A percentile compares a stretch with the other conserved stretches of the same genome.
Conservation (phyloP, 2,888 invertebrate genomes). For the Chrysotoxum bicinctum region DNA sequence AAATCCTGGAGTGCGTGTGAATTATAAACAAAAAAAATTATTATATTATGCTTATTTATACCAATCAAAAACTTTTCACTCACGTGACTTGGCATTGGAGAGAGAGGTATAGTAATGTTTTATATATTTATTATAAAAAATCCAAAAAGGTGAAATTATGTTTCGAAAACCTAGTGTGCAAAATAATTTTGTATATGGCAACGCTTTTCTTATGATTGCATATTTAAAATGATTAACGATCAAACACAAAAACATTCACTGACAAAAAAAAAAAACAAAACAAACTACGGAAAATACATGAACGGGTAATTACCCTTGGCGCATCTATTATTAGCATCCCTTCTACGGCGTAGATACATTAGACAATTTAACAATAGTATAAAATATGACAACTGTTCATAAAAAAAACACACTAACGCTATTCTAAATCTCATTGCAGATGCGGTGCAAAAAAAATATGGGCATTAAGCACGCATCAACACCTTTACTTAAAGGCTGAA, state of each 20-base stretch:
- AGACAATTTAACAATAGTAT: background rate
- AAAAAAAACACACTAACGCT: background rate
- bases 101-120: too few relatives aligned
- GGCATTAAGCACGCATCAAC: conserved; percentile 5
- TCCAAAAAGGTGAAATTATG: too few relatives aligned
- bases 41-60: too few relatives aligned
- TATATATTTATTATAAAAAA: too few relatives aligned
- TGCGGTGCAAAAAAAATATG: background rate
- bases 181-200: background rate
- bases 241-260: conserved; percentile 6
- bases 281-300: conserved; percentile 5
- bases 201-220: background rate
- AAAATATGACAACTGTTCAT: background rate
- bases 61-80: too few relatives aligned
- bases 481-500: conserved; percentile 26
- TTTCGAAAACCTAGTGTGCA: too few relatives aligned
- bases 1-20: too few relatives aligned
- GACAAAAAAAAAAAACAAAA: background rate
- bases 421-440: background rate
- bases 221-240: conserved; percentile 13
- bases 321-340: conserved; percentile 27
- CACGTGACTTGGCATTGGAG: too few relatives aligned
- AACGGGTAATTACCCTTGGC: conserved; percentile 44
- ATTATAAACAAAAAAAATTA: too few relatives aligned
- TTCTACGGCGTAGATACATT: conserved; percentile 2